Evolutionary conservation across 1,140 invertebrate species (phyloP).

Genomic region (Zophobas atratus): DNA sequence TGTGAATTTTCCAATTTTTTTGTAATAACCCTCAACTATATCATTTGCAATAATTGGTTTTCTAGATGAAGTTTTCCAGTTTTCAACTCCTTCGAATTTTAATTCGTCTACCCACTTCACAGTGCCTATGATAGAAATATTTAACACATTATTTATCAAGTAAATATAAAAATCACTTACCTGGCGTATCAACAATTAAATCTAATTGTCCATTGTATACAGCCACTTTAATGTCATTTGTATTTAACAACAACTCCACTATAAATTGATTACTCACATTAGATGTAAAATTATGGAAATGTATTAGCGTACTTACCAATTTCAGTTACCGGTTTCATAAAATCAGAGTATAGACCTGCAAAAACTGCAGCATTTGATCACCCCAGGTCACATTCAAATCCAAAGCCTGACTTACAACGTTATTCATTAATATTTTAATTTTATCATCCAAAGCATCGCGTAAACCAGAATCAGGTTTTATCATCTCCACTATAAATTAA

Average conservation of each 20-base stretch:
- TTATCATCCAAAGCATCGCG: constrained; percentile 61
- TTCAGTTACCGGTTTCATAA: constrained; percentile 87
- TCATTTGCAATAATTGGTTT: constrained; percentile 42
- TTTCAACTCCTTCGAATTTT: constrained; percentile 71
- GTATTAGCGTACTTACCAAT: constrained; percentile 70
- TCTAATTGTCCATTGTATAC: constrained; percentile 82
- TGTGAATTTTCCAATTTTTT: constrained; percentile 51
- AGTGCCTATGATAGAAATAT: constrained; percentile 62
- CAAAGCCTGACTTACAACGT: constrained; percentile 76
- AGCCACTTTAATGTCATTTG: constrained; percentile 77
- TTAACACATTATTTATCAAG: not conserved
- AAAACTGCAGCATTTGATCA: constrained; percentile 76
- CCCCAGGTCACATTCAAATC: constrained; percentile 78
- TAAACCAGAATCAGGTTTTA: not conserved
- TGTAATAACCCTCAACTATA: constrained; percentile 54
- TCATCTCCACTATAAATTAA: not conserved
- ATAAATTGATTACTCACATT: constrained; percentile 59
- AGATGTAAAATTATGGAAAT: not conserved
- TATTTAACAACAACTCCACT: constrained; percentile 81
- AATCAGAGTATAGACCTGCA: constrained; percentile 76
- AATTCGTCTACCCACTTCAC: not conserved
- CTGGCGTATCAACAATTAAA: constrained; percentile 80
- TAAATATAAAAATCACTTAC: constrained; percentile 64
- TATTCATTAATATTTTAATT: constrained; percentile 80
- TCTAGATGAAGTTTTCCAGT: not conserved